Percentiles rank a stretch among this genome's conserved stretches.
phyloP scores from a whole-genome alignment of 2,797 vertebrate genomes.

The Periparus ater region DNA sequence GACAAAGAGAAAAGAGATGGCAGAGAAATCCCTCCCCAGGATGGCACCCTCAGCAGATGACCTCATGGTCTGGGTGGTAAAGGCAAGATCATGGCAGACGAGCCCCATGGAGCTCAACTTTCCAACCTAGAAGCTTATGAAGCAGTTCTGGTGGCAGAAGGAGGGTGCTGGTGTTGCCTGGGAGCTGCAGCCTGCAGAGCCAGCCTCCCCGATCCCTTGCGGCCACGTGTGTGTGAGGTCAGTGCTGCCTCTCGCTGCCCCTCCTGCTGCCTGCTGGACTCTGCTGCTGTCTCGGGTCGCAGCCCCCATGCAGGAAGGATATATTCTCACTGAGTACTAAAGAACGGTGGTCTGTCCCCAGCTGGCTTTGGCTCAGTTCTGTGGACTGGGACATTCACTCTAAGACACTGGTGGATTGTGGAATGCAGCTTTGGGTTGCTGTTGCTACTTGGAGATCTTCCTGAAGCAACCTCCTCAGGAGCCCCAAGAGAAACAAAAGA shows the following conservation, averaged over 20 bases:
- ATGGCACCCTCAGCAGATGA: rapidly evolving
- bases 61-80: not conserved
- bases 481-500: not conserved
- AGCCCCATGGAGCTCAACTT: not conserved
- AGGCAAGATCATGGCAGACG: not conserved
- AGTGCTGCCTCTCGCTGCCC: rapidly evolving
- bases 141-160: not conserved
- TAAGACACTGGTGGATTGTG: not conserved
- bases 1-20: no score
- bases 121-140: rapidly evolving
- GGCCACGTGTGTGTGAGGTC: rapidly evolving
- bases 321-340: not conserved
- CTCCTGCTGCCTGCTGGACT: not conserved
- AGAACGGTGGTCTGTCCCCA: rapidly evolving
- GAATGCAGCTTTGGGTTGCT: no score
- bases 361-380: rapidly evolving
- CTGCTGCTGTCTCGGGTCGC: rapidly evolving
- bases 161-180: not conserved
- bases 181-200: not conserved
- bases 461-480: not conserved
- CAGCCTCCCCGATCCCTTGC: rapidly evolving
- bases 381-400: no score
- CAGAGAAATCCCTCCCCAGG: no score
- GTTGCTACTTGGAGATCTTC: not conserved
- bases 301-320: rapidly evolving